Conservation (phyloP, 2,113 vertebrate species). For the Oophaga pumilio region DNA sequence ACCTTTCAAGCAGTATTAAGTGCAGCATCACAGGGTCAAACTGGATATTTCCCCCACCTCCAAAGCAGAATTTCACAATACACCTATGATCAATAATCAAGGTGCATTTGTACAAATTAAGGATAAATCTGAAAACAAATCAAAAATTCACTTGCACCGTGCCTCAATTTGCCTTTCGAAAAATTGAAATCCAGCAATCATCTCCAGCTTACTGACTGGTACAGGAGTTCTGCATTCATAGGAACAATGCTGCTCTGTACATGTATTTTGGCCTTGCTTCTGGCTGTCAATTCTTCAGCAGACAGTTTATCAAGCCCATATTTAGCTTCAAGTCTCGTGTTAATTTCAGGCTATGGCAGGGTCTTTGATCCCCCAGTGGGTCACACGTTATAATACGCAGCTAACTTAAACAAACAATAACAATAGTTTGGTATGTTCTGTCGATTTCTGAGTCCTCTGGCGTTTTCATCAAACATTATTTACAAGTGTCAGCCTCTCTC, state of each 20-base stretch:
- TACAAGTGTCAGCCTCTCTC: conserved; percentile 24
- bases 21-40: neutral
- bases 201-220: neutral
- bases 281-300: conserved; percentile 41
- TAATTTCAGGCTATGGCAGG: conserved; percentile 43
- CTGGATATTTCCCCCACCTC: neutral
- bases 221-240: conserved; percentile 1
- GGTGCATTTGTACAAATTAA: neutral
- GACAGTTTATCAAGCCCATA: conserved; percentile 48
- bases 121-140: neutral
- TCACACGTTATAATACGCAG: conserved; percentile 30
- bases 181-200: neutral
- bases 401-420: conserved; percentile 45
- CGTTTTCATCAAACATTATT: conserved; percentile 24
- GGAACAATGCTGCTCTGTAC: conserved; percentile 30
- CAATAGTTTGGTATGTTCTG: conserved; percentile 32
- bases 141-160: neutral
- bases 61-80: neutral
- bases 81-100: neutral
- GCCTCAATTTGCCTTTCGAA: neutral
- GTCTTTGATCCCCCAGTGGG: conserved; percentile 44
- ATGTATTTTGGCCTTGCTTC: neutral
- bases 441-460: neutral
- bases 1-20: too few species aligned
- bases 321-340: conserved; percentile 39